These are phyloP conservation scores for Alca torda DNA, from an alignment of 2,797 vertebrate genomes.

Conservation along the genomic window DNA sequence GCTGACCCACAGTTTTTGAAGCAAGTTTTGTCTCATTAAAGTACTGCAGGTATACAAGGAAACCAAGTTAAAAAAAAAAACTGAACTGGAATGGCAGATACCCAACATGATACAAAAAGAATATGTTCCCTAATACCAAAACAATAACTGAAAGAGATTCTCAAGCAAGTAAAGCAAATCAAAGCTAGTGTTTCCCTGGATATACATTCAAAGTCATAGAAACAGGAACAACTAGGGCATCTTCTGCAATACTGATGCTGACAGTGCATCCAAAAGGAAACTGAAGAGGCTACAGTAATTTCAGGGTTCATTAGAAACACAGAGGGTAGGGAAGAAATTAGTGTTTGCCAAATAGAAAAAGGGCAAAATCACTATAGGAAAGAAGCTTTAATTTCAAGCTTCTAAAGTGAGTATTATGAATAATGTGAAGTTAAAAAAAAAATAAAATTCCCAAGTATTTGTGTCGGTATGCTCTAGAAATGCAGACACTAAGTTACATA, in stretches of 20 bases:
- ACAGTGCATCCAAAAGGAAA: not conserved
- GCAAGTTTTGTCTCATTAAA: not conserved
- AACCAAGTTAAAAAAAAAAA: not conserved
- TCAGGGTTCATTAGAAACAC: conserved; percentile 59
- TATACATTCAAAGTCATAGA: not conserved
- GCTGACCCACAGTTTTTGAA: not conserved
- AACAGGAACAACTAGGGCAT: not conserved
- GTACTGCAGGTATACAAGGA: not conserved
- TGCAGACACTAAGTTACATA: not conserved
- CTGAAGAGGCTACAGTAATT: conserved; percentile 14
- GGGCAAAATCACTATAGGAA: conserved; percentile 21
- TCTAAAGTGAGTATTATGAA: conserved; percentile 40
- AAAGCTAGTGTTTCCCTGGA: not conserved
- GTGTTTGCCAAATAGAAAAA: conserved; percentile 35
- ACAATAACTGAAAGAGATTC: not conserved
- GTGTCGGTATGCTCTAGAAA: not conserved
- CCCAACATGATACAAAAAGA: not conserved
- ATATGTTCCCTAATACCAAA: not conserved
- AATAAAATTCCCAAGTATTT: not conserved
- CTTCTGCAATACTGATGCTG: not conserved
- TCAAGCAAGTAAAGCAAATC: not conserved
- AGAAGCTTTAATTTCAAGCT: conserved; percentile 57
- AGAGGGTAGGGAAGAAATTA: conserved; percentile 35
- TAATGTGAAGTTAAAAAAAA: conserved; percentile 43
- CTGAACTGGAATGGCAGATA: not conserved